phyloP scores from a whole-genome alignment of 2,797 vertebrate genomes.

The Anguilla anguilla region DNA sequence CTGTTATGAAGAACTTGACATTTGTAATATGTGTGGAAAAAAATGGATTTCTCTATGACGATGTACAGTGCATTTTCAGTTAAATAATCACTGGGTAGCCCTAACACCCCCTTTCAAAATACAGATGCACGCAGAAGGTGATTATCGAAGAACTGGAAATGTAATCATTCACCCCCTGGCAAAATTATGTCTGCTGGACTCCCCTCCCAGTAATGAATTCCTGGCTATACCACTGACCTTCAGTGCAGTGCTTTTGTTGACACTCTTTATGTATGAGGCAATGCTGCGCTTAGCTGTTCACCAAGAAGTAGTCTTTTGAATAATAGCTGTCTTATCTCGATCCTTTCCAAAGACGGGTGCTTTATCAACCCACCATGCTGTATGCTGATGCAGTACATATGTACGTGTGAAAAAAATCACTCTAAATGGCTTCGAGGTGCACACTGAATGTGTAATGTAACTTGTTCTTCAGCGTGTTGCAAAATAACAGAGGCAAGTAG shows the following conservation, averaged over 20 bases:
- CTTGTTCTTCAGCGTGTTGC: background rate
- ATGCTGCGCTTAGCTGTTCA: background rate
- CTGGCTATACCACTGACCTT: background rate
- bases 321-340: background rate
- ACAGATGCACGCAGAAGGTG: too few species aligned
- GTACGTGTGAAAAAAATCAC: background rate
- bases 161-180: background rate
- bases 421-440: background rate
- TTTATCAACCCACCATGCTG: background rate
- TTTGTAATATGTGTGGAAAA: background rate
- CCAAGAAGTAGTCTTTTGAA: background rate
- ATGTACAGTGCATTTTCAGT: background rate
- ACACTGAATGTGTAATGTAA: background rate
- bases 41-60: background rate
- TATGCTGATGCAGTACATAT: background rate
- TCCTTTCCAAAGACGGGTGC: background rate
- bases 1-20: conserved; percentile 28
- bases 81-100: background rate
- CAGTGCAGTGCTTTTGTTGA: background rate
- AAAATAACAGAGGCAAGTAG: background rate
- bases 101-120: background rate
- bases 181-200: too few species aligned
- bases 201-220: background rate
- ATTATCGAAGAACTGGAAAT: background rate
- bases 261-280: background rate